Evolutionary conservation across 92 coral and sea anemone genomes (phyloP).

Genomic region (Scolanthus callimorphus): DNA sequence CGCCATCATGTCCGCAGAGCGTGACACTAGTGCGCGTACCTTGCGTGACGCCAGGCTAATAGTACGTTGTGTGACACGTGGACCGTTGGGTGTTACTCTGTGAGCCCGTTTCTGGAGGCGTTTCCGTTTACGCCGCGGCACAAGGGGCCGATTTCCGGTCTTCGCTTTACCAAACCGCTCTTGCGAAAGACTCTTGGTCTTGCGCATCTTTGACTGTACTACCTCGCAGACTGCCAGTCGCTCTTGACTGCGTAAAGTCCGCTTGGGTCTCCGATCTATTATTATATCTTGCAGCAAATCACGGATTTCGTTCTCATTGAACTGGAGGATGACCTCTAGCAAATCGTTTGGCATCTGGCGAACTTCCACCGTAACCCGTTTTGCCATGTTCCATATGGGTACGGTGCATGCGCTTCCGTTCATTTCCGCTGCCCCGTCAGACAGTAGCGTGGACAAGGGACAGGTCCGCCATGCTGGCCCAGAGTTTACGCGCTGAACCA

Average conservation of each 20-base stretch:
- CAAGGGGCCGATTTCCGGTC: background rate
- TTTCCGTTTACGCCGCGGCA: background rate
- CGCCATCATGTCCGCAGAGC: constrained; percentile 11
- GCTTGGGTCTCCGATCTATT: background rate
- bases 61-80: background rate
- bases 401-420: too few relatives aligned
- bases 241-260: background rate
- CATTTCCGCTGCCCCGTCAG: too few relatives aligned
- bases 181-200: background rate
- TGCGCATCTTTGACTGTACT: background rate
- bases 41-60: constrained; percentile 1
- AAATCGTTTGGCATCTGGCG: background rate
- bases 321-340: background rate
- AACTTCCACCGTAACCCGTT: too few relatives aligned
- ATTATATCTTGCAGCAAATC: background rate
- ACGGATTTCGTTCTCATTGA: background rate
- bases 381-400: too few relatives aligned
- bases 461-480: too few relatives aligned
- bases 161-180: background rate
- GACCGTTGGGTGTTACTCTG: too few relatives aligned
- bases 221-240: background rate
- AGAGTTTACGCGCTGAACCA: too few relatives aligned
- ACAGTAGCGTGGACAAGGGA: too few relatives aligned
- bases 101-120: background rate
- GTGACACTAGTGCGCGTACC: background rate